These are phyloP conservation scores for Okamejei kenojei DNA, from an alignment of 2,797 vertebrate species.

Conservation along the genomic window DNA sequence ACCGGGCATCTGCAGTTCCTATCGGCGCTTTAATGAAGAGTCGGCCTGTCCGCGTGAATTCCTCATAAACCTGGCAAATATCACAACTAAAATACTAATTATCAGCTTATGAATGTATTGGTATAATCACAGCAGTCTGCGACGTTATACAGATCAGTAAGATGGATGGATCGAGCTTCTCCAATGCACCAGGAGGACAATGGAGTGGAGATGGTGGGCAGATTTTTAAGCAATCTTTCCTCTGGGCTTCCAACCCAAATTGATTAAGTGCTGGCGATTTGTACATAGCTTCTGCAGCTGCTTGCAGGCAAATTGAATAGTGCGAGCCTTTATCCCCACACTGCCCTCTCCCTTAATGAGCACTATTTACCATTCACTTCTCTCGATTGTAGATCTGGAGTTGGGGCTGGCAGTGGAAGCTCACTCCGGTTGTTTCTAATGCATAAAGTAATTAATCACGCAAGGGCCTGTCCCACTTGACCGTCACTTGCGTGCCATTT, in stretches of 20 bases:
- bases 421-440: not conserved
- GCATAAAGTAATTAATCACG: not conserved
- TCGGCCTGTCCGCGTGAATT: not conserved
- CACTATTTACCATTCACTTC: not conserved
- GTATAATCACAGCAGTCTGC: not conserved
- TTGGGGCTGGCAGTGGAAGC: too few species aligned
- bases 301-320: not conserved
- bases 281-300: not conserved
- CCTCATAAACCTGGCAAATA: constrained; percentile 5
- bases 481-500: too few species aligned
- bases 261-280: constrained; percentile 29
- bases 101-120: constrained; percentile 25
- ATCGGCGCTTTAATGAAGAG: not conserved
- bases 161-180: constrained; percentile 22
- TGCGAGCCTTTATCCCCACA: too few species aligned
- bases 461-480: too few species aligned
- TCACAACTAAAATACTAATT: constrained; percentile 9
- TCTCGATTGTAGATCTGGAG: not conserved
- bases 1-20: too few species aligned
- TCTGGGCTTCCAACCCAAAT: not conserved
- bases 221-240: not conserved
- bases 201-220: constrained; percentile 23
- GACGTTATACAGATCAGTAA: constrained; percentile 27
- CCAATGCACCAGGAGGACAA: not conserved
- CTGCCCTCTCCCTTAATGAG: not conserved